Conservation (phyloP, 1,140 invertebrate species). For the Bombus pyrosoma region DNA sequence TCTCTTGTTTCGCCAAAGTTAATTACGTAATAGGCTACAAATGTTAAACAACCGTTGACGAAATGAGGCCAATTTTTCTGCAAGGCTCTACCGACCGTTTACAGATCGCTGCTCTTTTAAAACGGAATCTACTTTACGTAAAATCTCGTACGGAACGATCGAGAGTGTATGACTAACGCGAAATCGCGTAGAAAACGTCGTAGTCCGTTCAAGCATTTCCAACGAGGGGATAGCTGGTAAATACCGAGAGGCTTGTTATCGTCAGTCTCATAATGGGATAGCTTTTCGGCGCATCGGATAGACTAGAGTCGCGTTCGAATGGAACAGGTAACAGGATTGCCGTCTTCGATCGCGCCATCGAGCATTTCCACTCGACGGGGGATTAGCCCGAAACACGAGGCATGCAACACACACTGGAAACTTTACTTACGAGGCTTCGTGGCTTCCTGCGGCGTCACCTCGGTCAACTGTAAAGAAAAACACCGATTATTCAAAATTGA, state of each 20-base stretch:
- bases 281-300: constrained; percentile 4
- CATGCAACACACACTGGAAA: background rate
- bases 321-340: constrained; percentile 30
- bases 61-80: background rate
- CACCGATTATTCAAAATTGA: constrained; percentile 20
- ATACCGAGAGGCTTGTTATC: constrained; percentile 23
- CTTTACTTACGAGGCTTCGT: constrained; percentile 72
- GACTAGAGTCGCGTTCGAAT: background rate
- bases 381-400: constrained; percentile 17
- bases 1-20: constrained; percentile 3
- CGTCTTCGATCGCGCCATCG: constrained; percentile 25
- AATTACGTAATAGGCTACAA: constrained; percentile 18
- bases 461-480: constrained; percentile 75
- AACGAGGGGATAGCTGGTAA: background rate
- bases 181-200: background rate
- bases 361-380: constrained; percentile 16
- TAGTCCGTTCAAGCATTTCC: background rate
- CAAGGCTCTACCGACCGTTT: background rate
- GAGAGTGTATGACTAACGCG: background rate
- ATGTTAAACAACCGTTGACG: background rate
- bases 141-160: background rate
- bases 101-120: background rate
- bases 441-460: constrained; percentile 67
- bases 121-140: no score
- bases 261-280: constrained; percentile 30